Conservation (phyloP, 2,888 invertebrate species). For the Fragum sueziense region DNA sequence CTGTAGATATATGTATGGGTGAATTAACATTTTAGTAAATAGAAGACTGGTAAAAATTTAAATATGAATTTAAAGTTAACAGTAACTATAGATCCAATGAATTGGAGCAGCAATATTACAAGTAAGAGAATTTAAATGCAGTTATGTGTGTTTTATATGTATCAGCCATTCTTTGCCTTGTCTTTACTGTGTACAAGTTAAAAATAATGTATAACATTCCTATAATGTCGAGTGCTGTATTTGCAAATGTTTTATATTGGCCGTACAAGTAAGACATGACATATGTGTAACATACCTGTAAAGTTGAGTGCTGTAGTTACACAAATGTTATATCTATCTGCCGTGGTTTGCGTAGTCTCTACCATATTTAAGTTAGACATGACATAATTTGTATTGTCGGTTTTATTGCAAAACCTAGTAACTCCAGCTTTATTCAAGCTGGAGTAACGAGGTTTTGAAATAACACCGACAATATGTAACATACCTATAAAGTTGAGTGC, state of each 20-base stretch:
- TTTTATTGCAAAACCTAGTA: too few species aligned
- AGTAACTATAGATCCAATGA: too few species aligned
- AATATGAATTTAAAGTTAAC: too few species aligned
- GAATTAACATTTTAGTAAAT: too few species aligned
- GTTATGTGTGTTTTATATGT: constrained; percentile 64
- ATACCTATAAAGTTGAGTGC: constrained; percentile 67
- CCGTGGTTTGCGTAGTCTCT: constrained; percentile 41
- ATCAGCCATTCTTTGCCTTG: constrained; percentile 43
- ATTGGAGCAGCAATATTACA: too few species aligned
- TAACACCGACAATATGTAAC: too few species aligned
- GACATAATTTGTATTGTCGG: too few species aligned
- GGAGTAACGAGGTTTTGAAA: too few species aligned
- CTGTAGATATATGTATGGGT: constrained; percentile 33
- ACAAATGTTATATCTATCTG: constrained; percentile 60
- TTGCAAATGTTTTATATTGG: constrained; percentile 62
- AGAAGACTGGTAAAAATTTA: too few species aligned
- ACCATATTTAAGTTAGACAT: constrained; percentile 63
- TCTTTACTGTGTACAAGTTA: constrained; percentile 64
- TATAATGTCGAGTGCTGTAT: constrained; percentile 64
- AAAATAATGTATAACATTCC: constrained; percentile 66
- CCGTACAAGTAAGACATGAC: constrained; percentile 64
- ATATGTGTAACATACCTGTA: constrained; percentile 63
- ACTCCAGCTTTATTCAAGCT: too few species aligned
- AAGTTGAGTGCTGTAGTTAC: constrained; percentile 66
- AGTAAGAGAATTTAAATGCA: too few species aligned